These are phyloP conservation scores for Trachythela sp. DNA, from an alignment of 64 coral and sea anemone species.

Conservation along the genomic window DNA sequence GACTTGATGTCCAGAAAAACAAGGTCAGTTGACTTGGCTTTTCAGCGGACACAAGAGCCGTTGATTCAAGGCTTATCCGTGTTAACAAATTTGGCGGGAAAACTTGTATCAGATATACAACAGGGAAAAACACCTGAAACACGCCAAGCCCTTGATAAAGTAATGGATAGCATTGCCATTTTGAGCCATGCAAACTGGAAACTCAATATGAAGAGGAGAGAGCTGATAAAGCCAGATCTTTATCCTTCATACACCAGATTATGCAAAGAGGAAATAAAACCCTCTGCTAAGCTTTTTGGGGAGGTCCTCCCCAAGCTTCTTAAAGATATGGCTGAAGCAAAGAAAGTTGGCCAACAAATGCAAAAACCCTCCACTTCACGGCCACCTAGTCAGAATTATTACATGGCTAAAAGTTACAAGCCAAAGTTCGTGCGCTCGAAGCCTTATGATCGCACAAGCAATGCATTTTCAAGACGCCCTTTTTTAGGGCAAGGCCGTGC, in stretches of 20 bases:
- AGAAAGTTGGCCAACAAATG: background rate
- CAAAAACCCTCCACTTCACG: background rate
- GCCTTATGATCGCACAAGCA: background rate
- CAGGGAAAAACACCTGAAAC: background rate
- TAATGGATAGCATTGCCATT: background rate
- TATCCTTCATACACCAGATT: slow-evolving; percentile 40
- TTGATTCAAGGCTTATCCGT: no score
- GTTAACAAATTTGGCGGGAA: no score
- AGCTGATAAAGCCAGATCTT: slow-evolving; percentile 39
- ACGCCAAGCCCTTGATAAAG: background rate
- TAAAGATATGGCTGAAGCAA: background rate
- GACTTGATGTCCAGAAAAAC: background rate
- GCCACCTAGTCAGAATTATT: background rate
- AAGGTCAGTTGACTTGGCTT: background rate
- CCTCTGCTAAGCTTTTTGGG: background rate
- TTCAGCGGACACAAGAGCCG: background rate
- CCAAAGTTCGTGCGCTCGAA: background rate
- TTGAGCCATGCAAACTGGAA: background rate
- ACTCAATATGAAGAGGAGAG: background rate
- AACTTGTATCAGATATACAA: background rate
- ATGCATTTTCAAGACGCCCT: background rate
- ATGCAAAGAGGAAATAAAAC: slow-evolving; percentile 34
- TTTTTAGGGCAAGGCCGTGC: background rate
- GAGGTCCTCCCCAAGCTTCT: background rate
- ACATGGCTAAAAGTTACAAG: background rate